Evolutionary conservation across 1,140 invertebrate species (phyloP), one percentile per base, ranked within the genome.

Genomic region (Olivierus martensii): DNA sequence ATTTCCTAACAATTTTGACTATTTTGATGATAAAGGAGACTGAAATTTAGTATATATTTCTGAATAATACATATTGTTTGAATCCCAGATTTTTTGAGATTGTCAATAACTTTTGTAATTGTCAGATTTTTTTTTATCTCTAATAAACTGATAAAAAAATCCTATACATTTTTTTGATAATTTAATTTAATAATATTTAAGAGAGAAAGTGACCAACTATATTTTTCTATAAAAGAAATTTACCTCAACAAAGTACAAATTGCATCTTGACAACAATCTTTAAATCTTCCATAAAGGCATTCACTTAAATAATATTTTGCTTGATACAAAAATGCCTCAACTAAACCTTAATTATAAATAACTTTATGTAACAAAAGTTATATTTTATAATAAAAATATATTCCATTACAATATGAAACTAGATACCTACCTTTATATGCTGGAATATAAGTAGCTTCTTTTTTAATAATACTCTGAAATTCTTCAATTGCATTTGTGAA

Each of bases 401-500:
- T n/a, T n/a, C n/a, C n/a, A 14, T 28, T 36, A 41, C 28, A 28
- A 1, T 28, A 28, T 6, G 9, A 28, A 6, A 2, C 28, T 28
- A 9, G n/a, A n/a, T n/a, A 28, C 2, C 9, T 50, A 55, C 54
- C 54, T 71, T 86, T 87, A 18, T 90, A 66, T 17, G 82, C 84
- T 14, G 84, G 79, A 10, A 88, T 69, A 64, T 82, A 84, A 53
- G 73, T 62, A 9, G 75, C 70, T 61, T 82, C 72, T 7, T 70
- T 67, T 22, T 69, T 56, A 4, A 89, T 66, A n/a, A 90, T 74
- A 38, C 72, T 65, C 62, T 79, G 69, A 68, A 82, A 90, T 55
- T 82, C 79, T 5, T 63, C 60, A 58, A 82, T 76, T 7, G 85
- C 82, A 58, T 87, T 83, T 21, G 73, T 65, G 66, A 79, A 79